Percentiles rank a stretch among this genome's conserved stretches.
These are phyloP conservation scores for Centruroides sculpturatus DNA, from an alignment of 1,140 invertebrate genomes.

Conservation along the genomic window DNA sequence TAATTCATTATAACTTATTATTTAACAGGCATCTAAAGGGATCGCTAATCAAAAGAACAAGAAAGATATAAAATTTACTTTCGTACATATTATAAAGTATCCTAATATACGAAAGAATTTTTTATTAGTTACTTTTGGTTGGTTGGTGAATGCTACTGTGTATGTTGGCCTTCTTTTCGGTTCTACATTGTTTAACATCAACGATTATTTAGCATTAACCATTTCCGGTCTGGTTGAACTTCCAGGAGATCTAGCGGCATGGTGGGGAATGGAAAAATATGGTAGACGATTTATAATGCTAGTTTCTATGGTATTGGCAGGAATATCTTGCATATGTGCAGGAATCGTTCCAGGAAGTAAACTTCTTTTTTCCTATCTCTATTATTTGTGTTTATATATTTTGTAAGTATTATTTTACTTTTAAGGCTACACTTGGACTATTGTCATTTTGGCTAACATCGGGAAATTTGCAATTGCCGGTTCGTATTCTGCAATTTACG, in stretches of 20 bases:
- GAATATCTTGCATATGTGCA: constrained; percentile 20
- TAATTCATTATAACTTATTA: too few species aligned
- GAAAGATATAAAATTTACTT: constrained; percentile 13
- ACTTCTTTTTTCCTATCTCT: not conserved
- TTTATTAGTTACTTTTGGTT: constrained; percentile 64
- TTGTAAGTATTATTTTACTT: not conserved
- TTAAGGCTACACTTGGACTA: constrained; percentile 20
- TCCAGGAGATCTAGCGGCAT: constrained; percentile 21
- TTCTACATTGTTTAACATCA: constrained; percentile 53
- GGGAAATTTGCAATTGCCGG: constrained; percentile 32
- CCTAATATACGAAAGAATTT: constrained; percentile 63
- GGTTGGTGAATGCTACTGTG: constrained; percentile 68
- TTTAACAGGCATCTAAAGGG: too few species aligned
- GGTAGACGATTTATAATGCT: constrained; percentile 21
- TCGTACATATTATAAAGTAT: constrained; percentile 44
- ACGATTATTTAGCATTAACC: constrained; percentile 51
- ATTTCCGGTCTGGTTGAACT: constrained; percentile 35
- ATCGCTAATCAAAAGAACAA: not conserved
- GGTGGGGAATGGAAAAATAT: constrained; percentile 20
- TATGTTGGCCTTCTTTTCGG: constrained; percentile 71
- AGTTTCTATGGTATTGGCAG: constrained; percentile 20
- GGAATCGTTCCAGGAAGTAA: constrained; percentile 18
- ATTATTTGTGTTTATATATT: too few species aligned
- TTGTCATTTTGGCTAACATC: constrained; percentile 24
- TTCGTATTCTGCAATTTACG: constrained; percentile 39